A percentile compares a stretch with the other conserved stretches of the same genome.
These are phyloP conservation scores for Microdon myrmicae DNA, from an alignment of 2,888 invertebrate genomes.

Conservation along the genomic window DNA sequence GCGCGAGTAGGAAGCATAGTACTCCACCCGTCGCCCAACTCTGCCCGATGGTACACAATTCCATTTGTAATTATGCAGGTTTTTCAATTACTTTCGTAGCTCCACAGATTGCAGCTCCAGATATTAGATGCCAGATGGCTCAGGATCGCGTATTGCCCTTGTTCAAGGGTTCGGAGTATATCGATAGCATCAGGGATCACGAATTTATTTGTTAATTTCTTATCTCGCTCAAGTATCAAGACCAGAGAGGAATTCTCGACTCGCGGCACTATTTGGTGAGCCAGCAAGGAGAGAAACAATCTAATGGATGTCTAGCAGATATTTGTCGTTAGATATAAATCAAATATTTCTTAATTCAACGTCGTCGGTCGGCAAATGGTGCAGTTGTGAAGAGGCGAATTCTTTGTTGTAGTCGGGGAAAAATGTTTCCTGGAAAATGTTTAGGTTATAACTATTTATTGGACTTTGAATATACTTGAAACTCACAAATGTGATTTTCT, in stretches of 20 bases:
- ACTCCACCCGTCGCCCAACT: constrained; percentile 13
- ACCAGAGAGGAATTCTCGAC: too few relatives aligned
- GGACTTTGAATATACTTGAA: too few relatives aligned
- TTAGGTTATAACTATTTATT: too few relatives aligned
- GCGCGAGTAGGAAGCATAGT: constrained; percentile 44
- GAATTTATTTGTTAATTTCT: constrained; percentile 51
- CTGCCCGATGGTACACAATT: constrained; percentile 37
- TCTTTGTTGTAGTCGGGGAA: constrained; percentile 6
- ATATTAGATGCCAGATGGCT: constrained; percentile 8
- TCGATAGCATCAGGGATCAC: constrained; percentile 51
- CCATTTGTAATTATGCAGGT: constrained; percentile 50
- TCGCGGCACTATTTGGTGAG: too few relatives aligned
- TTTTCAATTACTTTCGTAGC: constrained; percentile 36
- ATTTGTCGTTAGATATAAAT: constrained; percentile 34
- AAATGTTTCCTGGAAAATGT: too few relatives aligned
- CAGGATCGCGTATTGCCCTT: too few relatives aligned
- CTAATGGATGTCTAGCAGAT: constrained; percentile 25
- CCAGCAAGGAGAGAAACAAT: constrained; percentile 5
- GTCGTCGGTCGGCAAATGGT: constrained; percentile 14
- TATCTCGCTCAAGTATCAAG: too few relatives aligned
- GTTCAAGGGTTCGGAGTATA: too few relatives aligned
- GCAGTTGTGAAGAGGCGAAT: constrained; percentile 19
- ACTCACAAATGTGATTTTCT: too few relatives aligned
- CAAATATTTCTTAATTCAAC: constrained; percentile 49
- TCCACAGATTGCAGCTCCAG: constrained; percentile 16